These are phyloP conservation scores for Zoroaster sp. DNA, from an alignment of 53 echinoderm and acorn worm species.

Conservation along the genomic window DNA sequence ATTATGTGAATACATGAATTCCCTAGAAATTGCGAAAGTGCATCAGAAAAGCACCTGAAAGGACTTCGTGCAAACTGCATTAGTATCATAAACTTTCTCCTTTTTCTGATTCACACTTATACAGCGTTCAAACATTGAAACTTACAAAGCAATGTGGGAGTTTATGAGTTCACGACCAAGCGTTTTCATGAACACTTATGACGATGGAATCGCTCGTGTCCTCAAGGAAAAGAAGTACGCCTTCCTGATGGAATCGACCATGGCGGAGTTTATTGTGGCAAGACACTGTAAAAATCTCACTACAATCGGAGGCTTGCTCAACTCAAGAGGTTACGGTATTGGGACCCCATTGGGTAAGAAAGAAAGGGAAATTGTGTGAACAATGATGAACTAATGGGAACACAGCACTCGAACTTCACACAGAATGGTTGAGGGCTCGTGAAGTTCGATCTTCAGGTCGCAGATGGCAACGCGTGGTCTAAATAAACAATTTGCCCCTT, in stretches of 20 bases:
- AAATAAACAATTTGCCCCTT: no score
- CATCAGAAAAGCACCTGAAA: no score
- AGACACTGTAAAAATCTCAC: slow-evolving; percentile 90
- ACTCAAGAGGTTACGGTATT: slow-evolving; percentile 94
- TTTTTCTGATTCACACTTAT: neutral
- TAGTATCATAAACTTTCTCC: neutral
- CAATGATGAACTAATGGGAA: no score
- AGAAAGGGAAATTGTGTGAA: no score
- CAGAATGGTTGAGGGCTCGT: no score
- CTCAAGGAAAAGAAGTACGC: slow-evolving; percentile 85
- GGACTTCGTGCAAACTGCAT: no score
- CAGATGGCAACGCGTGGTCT: no score
- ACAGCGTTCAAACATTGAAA: slow-evolving; percentile 92
- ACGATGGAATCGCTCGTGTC: slow-evolving; percentile 82
- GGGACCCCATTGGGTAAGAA: slow-evolving; percentile 90
- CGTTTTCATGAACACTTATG: slow-evolving; percentile 86
- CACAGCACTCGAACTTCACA: no score
- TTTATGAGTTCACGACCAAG: slow-evolving; percentile 77
- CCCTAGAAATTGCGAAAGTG: no score
- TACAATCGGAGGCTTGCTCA: slow-evolving; percentile 88
- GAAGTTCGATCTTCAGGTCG: no score
- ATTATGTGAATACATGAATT: no score
- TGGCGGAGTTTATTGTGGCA: slow-evolving; percentile 87
- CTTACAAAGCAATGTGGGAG: slow-evolving; percentile 90
- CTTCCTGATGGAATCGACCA: slow-evolving; percentile 95